Percentiles rank a stretch among this genome's conserved stretches.
Conservation (phyloP, 2,113 vertebrate species). For the Oncorhynchus gorbuscha region DNA sequence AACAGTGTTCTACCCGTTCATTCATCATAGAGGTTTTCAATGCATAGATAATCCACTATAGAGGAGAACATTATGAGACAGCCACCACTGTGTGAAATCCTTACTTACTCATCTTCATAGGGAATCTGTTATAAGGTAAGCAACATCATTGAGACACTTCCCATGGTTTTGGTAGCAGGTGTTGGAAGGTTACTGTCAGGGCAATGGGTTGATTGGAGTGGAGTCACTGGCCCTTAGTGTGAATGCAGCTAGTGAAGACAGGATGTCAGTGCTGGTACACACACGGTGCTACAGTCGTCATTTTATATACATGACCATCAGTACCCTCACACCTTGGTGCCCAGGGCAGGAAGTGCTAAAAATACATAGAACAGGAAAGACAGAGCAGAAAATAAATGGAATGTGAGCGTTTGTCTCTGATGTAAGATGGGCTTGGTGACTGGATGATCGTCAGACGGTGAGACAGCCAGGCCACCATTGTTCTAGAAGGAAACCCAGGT, state of each 20-base stretch:
- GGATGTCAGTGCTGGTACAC: background rate
- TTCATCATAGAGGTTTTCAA: constrained; percentile 1
- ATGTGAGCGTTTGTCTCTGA: constrained; percentile 20
- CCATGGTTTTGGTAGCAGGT: background rate
- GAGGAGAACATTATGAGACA: too few species aligned
- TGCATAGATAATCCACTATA: too few species aligned
- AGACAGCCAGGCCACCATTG: constrained; percentile 34
- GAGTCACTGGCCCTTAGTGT: background rate
- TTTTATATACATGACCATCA: constrained; percentile 17
- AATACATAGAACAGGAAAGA: constrained; percentile 22
- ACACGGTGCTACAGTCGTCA: background rate
- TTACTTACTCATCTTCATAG: background rate
- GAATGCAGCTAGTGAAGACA: background rate
- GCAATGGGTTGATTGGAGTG: background rate
- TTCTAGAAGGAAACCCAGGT: constrained; percentile 58
- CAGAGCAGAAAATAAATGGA: constrained; percentile 23
- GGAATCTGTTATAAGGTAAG: background rate
- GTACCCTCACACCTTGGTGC: constrained; percentile 8
- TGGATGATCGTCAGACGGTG: constrained; percentile 16
- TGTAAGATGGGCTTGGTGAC: constrained; percentile 11
- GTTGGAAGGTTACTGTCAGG: background rate
- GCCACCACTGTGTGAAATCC: too few species aligned
- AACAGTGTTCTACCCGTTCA: background rate
- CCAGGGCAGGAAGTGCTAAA: constrained; percentile 40
- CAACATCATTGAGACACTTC: background rate